Percentiles rank a stretch among this genome's conserved stretches.
phyloP scores from a whole-genome alignment of 64 coral and sea anemone species.

The Trachythela sp. region DNA sequence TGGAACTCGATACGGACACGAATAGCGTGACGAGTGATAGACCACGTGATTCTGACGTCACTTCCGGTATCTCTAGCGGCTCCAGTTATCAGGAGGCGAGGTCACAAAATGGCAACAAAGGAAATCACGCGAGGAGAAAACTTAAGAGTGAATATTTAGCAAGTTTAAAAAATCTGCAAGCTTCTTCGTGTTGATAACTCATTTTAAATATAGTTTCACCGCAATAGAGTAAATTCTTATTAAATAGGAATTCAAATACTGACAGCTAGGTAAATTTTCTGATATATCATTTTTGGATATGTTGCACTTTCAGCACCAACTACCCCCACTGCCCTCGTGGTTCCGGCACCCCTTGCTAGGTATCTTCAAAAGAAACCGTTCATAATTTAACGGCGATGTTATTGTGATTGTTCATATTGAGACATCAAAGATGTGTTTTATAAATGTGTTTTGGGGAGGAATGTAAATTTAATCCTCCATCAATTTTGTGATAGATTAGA shows the following conservation, averaged over 20 bases:
- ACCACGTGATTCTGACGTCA: neutral
- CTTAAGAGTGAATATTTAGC: neutral
- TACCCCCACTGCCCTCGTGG: no score
- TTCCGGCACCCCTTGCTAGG: neutral
- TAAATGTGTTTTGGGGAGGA: no score
- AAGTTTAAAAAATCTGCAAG: slow-evolving; percentile 4
- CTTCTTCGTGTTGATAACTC: neutral
- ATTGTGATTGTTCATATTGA: neutral
- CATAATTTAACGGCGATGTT: neutral
- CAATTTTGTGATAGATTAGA: neutral
- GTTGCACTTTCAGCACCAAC: no score
- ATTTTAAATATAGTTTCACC: no score
- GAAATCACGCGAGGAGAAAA: neutral
- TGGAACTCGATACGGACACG: neutral
- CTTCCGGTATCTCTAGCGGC: neutral
- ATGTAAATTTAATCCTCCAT: neutral
- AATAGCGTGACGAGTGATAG: neutral
- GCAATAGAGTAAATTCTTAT: no score
- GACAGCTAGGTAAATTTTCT: no score
- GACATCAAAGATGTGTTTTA: neutral
- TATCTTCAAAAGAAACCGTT: neutral
- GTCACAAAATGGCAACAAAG: neutral
- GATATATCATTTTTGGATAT: no score
- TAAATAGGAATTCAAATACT: no score
- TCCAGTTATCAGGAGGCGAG: neutral